phyloP scores from a whole-genome alignment of 64 coral and sea anemone species.

The Dendrophyllia cribrosa region DNA sequence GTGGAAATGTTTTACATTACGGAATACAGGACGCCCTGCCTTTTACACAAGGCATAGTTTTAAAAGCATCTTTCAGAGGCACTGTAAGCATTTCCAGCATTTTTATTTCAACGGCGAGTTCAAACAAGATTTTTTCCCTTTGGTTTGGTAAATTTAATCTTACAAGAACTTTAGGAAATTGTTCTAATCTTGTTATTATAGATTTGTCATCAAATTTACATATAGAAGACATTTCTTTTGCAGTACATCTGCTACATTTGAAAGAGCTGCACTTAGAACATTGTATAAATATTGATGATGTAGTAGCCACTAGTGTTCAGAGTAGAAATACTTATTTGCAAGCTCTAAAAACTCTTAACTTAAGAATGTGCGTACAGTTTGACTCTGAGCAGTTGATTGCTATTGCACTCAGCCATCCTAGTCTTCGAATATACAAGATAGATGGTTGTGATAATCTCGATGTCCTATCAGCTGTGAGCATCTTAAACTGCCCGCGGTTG shows the following conservation, averaged over 20 bases:
- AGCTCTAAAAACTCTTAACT: conserved; percentile 29
- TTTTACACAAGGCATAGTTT: conserved; percentile 43
- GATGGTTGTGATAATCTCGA: conserved; percentile 57
- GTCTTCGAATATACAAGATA: conserved; percentile 52
- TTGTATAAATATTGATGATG: conserved; percentile 40
- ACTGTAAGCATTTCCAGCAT: conserved; percentile 25
- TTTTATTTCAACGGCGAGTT: conserved; percentile 44
- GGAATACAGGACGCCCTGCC: conserved; percentile 10
- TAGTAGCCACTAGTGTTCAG: conserved; percentile 15
- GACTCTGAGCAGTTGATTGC: conserved; percentile 46
- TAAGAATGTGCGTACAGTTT: conserved; percentile 52
- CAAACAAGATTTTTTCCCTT: conserved; percentile 1
- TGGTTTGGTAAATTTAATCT: conserved; percentile 9
- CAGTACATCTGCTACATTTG: conserved; percentile 26
- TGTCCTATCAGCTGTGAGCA: conserved; percentile 41
- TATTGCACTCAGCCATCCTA: conserved; percentile 40
- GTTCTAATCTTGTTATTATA: conserved; percentile 55
- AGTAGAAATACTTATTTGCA: conserved; percentile 1
- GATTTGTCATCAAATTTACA: conserved; percentile 48
- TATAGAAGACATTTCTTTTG: conserved; percentile 49
- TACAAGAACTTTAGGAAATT: conserved; percentile 52
- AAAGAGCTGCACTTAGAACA: conserved; percentile 43
- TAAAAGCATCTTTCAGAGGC: conserved; percentile 37
- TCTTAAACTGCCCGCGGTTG: conserved; percentile 52
- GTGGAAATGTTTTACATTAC: conserved; percentile 48